Conservation (phyloP, 2,888 invertebrate genomes). For the Volucella zonaria region DNA sequence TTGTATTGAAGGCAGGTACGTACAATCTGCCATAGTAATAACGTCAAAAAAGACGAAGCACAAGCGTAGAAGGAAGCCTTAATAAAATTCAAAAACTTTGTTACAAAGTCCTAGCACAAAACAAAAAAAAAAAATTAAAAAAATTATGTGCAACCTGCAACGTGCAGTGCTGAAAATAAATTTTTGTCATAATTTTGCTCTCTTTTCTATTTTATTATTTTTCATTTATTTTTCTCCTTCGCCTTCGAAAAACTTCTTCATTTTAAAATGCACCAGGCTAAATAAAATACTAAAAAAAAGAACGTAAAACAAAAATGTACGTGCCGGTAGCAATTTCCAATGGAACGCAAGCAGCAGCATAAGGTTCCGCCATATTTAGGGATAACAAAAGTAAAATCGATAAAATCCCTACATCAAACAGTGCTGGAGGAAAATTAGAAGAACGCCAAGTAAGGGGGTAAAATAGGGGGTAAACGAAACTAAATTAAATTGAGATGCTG, state of each 20-base stretch:
- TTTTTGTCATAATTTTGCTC: conserved; percentile 54
- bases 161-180: conserved; percentile 65
- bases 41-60: too few relatives aligned
- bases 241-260: conserved; percentile 41
- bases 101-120: conserved; percentile 13
- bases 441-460: neutral
- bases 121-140: neutral
- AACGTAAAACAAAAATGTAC: neutral
- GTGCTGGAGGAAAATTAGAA: neutral
- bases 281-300: neutral
- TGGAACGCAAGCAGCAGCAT: conserved; percentile 19
- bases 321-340: conserved; percentile 33
- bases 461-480: conserved; percentile 12
- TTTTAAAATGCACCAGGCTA: conserved; percentile 33
- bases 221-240: neutral
- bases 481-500: conserved; percentile 57
- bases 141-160: conserved; percentile 38
- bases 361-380: conserved; percentile 51
- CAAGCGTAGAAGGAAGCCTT: neutral
- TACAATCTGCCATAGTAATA: too few relatives aligned
- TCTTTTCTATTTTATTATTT: neutral
- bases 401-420: conserved; percentile 4
- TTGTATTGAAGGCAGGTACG: too few relatives aligned
- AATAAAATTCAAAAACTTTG: conserved; percentile 36
- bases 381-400: conserved; percentile 62